phyloP scores from a whole-genome alignment of 2,888 invertebrate species.

The Cerceris ruficornis region DNA sequence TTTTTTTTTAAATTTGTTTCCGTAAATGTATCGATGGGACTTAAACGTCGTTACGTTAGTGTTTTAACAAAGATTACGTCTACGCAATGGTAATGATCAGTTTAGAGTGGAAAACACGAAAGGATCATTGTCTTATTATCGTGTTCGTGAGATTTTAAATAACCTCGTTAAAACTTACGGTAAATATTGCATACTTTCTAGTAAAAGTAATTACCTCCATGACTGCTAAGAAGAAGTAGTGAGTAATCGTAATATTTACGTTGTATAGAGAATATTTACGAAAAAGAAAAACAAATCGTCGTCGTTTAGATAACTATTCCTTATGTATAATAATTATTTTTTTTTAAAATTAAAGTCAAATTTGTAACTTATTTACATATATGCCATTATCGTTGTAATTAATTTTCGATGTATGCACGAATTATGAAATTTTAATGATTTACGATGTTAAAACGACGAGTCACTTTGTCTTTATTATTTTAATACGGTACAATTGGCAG shows the following conservation, averaged over 20 bases:
- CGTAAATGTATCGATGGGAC: not conserved
- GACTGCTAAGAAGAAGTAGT: not conserved
- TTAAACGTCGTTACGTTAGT: constrained; percentile 28
- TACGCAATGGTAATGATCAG: constrained; percentile 28
- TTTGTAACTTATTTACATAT: not conserved
- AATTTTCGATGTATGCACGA: not conserved
- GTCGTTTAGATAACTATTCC: not conserved
- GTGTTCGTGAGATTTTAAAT: constrained; percentile 34
- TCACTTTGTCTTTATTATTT: constrained; percentile 1
- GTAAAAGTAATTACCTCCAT: not conserved
- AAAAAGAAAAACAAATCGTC: not conserved
- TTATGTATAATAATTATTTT: not conserved
- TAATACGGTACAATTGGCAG: not conserved
- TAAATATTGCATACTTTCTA: constrained; percentile 24
- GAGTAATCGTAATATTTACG: constrained; percentile 13
- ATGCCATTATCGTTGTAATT: not conserved
- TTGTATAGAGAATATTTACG: not conserved
- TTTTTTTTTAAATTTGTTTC: not conserved
- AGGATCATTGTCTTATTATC: not conserved
- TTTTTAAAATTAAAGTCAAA: not conserved
- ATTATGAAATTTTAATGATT: constrained; percentile 9
- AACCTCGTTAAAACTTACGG: constrained; percentile 28
- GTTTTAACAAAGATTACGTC: constrained; percentile 31
- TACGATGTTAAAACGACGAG: not conserved
- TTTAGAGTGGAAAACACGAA: constrained; percentile 17